A percentile compares a stretch with the other conserved stretches of the same genome.
Evolutionary conservation across 2,113 vertebrate species (phyloP).

Genomic region (Pomatorhinus ruficollis): DNA sequence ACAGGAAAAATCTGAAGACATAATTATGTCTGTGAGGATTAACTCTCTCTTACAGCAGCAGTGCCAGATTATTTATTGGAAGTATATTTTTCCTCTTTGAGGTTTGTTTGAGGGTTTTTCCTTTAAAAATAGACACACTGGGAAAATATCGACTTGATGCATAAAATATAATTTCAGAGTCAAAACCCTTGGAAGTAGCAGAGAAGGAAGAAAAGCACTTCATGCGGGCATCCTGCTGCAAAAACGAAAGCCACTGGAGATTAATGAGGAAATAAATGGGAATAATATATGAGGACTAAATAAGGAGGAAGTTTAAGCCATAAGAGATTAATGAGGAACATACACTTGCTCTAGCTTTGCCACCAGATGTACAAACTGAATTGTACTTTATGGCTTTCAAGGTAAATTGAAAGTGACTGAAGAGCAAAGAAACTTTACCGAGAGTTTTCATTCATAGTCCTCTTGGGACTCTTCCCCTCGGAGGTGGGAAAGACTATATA

Average conservation of each 20-base stretch:
- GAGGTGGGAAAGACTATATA: background rate
- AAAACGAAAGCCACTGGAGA: background rate
- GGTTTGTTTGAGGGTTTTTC: background rate
- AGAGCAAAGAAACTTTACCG: background rate
- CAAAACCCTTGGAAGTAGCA: background rate
- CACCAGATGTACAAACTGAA: background rate
- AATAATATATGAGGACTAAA: background rate
- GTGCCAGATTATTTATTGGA: background rate
- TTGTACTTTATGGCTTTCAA: background rate
- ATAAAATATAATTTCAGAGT: background rate
- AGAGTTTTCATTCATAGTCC: background rate
- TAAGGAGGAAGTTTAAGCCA: background rate
- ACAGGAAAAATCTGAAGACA: conserved; percentile 3
- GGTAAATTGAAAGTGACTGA: background rate
- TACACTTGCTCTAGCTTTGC: background rate
- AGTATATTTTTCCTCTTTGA: background rate
- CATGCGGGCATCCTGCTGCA: background rate
- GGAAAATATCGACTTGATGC: background rate
- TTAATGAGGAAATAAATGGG: background rate
- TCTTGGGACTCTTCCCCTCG: background rate
- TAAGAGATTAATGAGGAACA: background rate
- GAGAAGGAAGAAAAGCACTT: background rate
- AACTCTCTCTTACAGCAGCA: background rate
- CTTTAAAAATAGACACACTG: background rate
- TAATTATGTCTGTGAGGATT: background rate